Percentiles rank a stretch among this genome's conserved stretches.
Evolutionary conservation across 2,113 vertebrate species (phyloP).

Genomic region (Pionites leucogaster): DNA sequence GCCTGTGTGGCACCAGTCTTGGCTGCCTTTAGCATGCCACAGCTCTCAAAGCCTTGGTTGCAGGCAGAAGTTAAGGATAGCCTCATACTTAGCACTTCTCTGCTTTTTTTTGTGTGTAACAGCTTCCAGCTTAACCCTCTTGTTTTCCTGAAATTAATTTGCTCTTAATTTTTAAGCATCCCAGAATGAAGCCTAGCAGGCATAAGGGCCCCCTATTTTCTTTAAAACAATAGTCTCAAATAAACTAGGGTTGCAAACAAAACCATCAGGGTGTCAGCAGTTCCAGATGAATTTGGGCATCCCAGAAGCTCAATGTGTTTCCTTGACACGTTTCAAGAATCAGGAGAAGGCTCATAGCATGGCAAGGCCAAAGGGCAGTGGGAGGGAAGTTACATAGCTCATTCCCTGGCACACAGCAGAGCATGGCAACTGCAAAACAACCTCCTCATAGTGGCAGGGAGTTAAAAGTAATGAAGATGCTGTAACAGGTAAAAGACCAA

Average conservation of each 20-base stretch:
- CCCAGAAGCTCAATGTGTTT: conserved; percentile 4
- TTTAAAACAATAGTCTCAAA: not conserved
- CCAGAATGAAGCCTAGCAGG: not conserved
- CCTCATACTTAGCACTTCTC: not conserved
- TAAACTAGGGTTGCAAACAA: not conserved
- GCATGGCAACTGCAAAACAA: not conserved
- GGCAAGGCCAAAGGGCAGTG: not conserved
- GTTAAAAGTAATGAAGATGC: not conserved
- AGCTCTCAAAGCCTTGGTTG: not conserved
- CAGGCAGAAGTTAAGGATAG: not conserved
- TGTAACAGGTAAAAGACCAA: not conserved
- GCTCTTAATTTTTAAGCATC: not conserved
- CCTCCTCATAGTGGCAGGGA: not conserved
- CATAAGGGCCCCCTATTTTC: not conserved
- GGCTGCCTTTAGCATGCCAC: not conserved
- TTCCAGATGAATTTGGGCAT: not conserved
- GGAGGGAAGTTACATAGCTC: not conserved
- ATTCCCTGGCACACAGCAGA: not conserved
- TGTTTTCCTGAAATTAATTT: not conserved
- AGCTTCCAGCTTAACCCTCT: not conserved
- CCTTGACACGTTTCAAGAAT: not conserved
- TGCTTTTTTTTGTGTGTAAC: not conserved
- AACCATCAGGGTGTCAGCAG: not conserved
- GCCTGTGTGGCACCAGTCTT: not conserved
- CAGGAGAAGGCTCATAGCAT: not conserved